These are phyloP conservation scores for Silurus meridionalis DNA, from an alignment of 2,113 vertebrate species.

Conservation along the genomic window DNA sequence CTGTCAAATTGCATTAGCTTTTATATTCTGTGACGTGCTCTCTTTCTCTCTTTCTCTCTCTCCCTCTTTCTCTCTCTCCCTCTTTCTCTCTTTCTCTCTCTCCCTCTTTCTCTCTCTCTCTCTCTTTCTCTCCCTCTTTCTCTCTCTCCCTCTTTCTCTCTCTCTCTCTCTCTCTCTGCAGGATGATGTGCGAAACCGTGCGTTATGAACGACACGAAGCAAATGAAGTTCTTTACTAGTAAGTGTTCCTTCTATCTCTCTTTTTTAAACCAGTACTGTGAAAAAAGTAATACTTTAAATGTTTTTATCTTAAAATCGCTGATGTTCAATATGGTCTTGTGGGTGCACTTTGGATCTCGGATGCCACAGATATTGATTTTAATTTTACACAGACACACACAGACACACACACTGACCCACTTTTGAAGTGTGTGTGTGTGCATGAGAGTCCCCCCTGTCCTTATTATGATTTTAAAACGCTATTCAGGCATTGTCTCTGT, in stretches of 20 bases:
- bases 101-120: background rate
- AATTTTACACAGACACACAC: conserved; percentile 28
- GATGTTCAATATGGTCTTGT: background rate
- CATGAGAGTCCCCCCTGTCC: background rate
- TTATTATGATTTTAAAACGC: background rate
- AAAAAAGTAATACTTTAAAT: too few relatives aligned
- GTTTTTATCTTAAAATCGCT: background rate
- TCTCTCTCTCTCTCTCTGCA: conserved; percentile 66
- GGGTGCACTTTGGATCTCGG: background rate
- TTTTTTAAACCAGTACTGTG: background rate
- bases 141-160: conserved; percentile 21
- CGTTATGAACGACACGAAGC: conserved; percentile 96
- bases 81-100: conserved; percentile 23
- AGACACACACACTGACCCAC: conserved; percentile 3
- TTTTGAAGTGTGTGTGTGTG: conserved; percentile 13
- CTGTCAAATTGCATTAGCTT: conserved; percentile 22
- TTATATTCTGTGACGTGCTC: background rate
- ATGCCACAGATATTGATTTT: conserved; percentile 13
- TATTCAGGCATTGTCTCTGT: background rate
- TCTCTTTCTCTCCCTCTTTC: conserved; percentile 21
- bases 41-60: conserved; percentile 3
- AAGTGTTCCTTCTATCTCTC: conserved; percentile 69
- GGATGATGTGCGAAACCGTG: conserved; percentile 97
- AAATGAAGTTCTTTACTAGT: conserved; percentile 98
- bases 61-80: conserved; percentile 6